Conservation (phyloP, 1,140 invertebrate genomes). For the Brachionus paranguensis region DNA sequence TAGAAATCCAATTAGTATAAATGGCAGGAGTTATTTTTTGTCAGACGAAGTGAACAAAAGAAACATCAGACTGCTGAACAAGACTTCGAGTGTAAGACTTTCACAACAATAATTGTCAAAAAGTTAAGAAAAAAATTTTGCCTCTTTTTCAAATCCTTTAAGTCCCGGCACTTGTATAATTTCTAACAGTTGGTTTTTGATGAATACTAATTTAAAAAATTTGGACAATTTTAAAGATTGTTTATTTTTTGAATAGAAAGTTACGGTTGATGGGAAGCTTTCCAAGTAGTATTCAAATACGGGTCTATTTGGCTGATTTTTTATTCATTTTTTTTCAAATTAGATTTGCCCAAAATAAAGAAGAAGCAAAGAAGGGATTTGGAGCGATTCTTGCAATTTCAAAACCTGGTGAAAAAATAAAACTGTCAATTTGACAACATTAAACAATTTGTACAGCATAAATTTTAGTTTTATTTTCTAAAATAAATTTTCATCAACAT, state of each 20-base stretch:
- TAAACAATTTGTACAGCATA: background rate
- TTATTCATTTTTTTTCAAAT: background rate
- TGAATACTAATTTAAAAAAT: background rate
- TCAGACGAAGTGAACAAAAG: background rate
- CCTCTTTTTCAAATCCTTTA: background rate
- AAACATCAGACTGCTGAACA: background rate
- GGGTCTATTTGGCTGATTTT: background rate
- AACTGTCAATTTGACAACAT: background rate
- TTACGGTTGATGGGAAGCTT: conserved; percentile 12
- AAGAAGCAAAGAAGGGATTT: conserved; percentile 19
- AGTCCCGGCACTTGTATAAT: background rate
- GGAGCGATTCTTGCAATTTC: conserved; percentile 8
- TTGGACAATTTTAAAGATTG: background rate
- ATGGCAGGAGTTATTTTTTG: conserved; percentile 14
- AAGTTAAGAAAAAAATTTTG: background rate
- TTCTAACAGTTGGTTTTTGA: background rate
- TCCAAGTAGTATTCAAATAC: background rate
- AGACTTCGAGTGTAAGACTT: conserved; percentile 15
- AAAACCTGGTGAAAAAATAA: conserved; percentile 30
- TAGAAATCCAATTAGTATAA: conserved; percentile 30
- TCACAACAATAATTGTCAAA: background rate
- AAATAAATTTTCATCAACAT: no score
- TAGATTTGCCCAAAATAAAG: conserved; percentile 18
- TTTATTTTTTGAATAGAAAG: conserved; percentile 23
- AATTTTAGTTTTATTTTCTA: no score